Conservation (phyloP, 2,797 vertebrate species). For the Gouania willdenowi region DNA sequence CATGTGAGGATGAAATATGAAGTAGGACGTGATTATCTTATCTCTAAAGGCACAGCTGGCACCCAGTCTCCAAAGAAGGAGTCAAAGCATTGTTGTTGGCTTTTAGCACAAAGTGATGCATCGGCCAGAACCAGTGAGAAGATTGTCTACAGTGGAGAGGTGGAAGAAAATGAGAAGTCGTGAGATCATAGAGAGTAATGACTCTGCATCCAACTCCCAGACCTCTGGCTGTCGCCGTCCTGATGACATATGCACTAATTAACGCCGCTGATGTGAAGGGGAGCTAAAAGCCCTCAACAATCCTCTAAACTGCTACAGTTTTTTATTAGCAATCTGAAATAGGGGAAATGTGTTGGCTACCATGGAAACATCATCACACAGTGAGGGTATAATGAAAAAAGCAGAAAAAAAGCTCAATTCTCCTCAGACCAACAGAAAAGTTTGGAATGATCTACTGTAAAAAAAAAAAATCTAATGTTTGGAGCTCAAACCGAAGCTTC, state of each 20-base stretch:
- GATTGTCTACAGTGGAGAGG: slow-evolving; percentile 31
- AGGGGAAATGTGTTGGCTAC: slow-evolving; percentile 23
- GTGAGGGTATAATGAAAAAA: background rate
- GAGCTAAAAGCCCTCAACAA: slow-evolving; percentile 24
- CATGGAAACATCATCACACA: slow-evolving; percentile 15
- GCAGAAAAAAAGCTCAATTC: background rate
- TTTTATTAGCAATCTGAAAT: slow-evolving; percentile 20
- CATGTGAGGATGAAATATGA: slow-evolving; percentile 48
- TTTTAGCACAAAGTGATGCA: slow-evolving; percentile 61
- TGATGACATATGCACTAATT: slow-evolving; percentile 72
- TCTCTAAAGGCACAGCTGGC: slow-evolving; percentile 62
- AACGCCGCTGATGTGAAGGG: slow-evolving; percentile 40
- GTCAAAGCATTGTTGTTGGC: slow-evolving; percentile 52
- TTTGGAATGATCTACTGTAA: slow-evolving; percentile 2
- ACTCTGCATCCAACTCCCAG: slow-evolving; percentile 61
- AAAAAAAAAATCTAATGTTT: slow-evolving; percentile 13
- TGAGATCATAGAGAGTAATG: slow-evolving; percentile 68
- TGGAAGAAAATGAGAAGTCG: slow-evolving; percentile 41
- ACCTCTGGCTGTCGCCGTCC: slow-evolving; percentile 65
- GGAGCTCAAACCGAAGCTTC: background rate
- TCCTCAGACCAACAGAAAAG: background rate
- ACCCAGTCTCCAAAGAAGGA: slow-evolving; percentile 45
- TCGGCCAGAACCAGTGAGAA: slow-evolving; percentile 42
- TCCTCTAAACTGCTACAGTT: slow-evolving; percentile 15
- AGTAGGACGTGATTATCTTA: slow-evolving; percentile 31